Evolutionary conservation across 2,888 invertebrate genomes (phyloP), one percentile per base, ranked within the genome.

Genomic region (Eumerus sabulonum): DNA sequence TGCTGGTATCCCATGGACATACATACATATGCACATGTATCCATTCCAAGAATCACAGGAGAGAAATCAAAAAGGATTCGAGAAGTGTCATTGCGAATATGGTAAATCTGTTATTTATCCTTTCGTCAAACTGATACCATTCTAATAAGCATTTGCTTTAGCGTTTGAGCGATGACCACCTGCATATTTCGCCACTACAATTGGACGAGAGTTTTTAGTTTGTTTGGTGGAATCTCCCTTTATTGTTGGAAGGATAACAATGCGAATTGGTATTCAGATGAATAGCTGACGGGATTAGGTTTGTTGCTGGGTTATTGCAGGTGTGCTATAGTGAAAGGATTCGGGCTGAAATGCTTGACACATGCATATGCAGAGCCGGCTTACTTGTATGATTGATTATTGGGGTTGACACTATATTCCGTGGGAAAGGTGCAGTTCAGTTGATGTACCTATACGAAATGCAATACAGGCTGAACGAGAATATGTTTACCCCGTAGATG

Each of bases 51-150:
- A 73, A 73, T 76, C 76, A 64, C 54, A 76, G 54, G 59, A 36
- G 57, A 70, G 38, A 76, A 63, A 76, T 76, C 68, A 76, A 57
- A 76, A 71, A 53, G 64, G 76, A 76, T 59, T 59, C 70, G 48
- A 63, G 35, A 27, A 60, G 64, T 48, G 51, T 48, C 54, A 47
- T 63, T 64, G 59, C 59, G 63, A 60, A 76, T 70, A 59, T 40
- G 64, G 64, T 59, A 76, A 76, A 76, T 71, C 70, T 59, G 53
- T 60, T 59, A 64, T n/a, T 76, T 71, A 71, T 71, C 76, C 76
- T 64, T 76, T 60, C 76, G 48, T 48, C 54, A 18, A 35, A 56
- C 56, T 53, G 74, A 76, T 64, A 59, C 76, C 19, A 64, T 76
- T 76, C 70, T 64, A 76, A 76, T 76, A 64, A 71, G 64, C 54